Evolutionary conservation across 2,888 invertebrate species (phyloP), one percentile per base, ranked within the genome.

Genomic region (Petrolisthes cinctipes): DNA sequence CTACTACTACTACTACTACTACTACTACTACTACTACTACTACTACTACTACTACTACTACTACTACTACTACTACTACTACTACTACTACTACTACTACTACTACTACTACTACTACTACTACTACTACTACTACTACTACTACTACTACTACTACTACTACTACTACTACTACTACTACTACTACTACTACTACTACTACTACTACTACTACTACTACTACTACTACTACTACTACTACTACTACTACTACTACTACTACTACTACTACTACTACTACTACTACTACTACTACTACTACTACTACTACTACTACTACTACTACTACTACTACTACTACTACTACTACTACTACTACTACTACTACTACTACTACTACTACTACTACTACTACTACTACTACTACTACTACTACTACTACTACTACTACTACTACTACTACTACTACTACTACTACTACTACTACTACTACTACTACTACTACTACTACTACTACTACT

Each of bases 211-310:
- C 80, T 80, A 80, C 80, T 80, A 51, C 54, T 80, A 80, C 80
- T 80, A 80, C 80, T 80, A 80, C 80, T 80, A 80, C 80, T 80
- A 80, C 80, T 80, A 80, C 80, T 80, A 80, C 80, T 80, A 23
- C 80, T 80, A 80, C 80, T 80, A 80, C 80, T 54, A 80, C 80
- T 54, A 80, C 80, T 54, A 80, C 80, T 51, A 80, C 80, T 80
- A 80, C 80, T 80, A 80, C 80, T 80, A 80, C 80, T 80, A 80
- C 75, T 75, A 75, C 75, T 75, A 75, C 75, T 75, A 75, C 75
- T 75, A 75, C 75, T 75, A 75, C 75, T 75, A 75, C 75, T 75
- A 75, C 75, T 75, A 75, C 75, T 75, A 75, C 75, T n/a, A 75
- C 75, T 75, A 75, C 75, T 75, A 75, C 75, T 75, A 75, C 75